Conservation (phyloP, 2,113 vertebrate genomes). For the Grammomys dolichurus region DNA sequence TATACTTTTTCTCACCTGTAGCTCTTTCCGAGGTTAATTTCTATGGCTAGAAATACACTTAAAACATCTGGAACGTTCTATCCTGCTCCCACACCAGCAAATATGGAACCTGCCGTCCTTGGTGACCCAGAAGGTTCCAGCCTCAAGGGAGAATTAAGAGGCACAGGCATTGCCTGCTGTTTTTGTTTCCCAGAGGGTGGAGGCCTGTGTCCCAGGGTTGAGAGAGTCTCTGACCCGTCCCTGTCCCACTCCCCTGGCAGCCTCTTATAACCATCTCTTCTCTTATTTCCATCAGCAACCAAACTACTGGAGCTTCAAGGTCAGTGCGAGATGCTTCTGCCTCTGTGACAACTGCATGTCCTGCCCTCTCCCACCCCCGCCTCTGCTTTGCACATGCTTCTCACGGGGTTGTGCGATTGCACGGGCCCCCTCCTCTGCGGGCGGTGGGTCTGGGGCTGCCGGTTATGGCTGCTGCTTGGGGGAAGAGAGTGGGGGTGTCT, state of each 20-base stretch:
- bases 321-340: slow-evolving; percentile 91
- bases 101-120: neutral
- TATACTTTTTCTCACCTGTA: neutral
- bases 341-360: slow-evolving; percentile 86
- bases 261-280: slow-evolving; percentile 82
- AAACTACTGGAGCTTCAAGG: slow-evolving; percentile 99
- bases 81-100: neutral
- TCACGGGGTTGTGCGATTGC: slow-evolving; percentile 56
- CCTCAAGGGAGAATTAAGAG: neutral
- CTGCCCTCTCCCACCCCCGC: neutral
- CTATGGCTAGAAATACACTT: neutral
- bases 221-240: slow-evolving; percentile 36
- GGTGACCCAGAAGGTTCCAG: neutral
- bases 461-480: slow-evolving; percentile 50
- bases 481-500: slow-evolving; percentile 39
- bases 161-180: neutral
- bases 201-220: neutral
- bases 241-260: neutral
- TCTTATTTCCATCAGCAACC: slow-evolving; percentile 91
- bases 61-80: slow-evolving; percentile 8
- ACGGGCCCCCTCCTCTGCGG: neutral
- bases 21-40: slow-evolving; percentile 18
- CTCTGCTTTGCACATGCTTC: slow-evolving; percentile 74
- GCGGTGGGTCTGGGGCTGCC: slow-evolving; percentile 34
- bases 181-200: slow-evolving; percentile 52